Evolutionary conservation across 1,140 invertebrate genomes (phyloP).

Genomic region (Melitaea cinxia): DNA sequence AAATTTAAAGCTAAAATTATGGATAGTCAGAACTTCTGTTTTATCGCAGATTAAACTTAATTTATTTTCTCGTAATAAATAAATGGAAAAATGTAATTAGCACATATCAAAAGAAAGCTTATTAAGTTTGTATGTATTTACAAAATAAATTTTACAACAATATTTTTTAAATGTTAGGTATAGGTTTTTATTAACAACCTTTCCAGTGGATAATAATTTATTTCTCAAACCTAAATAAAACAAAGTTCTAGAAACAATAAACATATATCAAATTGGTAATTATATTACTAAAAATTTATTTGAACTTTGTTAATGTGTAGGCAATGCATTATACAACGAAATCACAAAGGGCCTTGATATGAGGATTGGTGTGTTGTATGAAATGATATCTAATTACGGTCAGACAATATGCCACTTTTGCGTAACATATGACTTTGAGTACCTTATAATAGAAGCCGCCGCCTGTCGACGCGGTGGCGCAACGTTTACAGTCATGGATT

Average conservation of each 20-base stretch:
- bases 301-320: slow-evolving; percentile 14
- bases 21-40: slow-evolving; percentile 39
- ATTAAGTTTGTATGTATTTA: too few species aligned
- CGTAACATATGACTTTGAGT: background rate
- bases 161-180: too few species aligned
- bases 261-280: slow-evolving; percentile 1
- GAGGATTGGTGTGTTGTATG: slow-evolving; percentile 11
- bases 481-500: too few species aligned
- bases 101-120: too few species aligned
- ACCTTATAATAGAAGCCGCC: background rate
- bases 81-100: background rate
- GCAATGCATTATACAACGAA: slow-evolving; percentile 14
- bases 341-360: slow-evolving; percentile 9
- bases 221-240: background rate
- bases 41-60: slow-evolving; percentile 18
- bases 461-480: too few species aligned
- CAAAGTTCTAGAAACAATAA: background rate
- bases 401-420: background rate
- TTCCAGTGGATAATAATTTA: too few species aligned
- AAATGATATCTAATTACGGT: slow-evolving; percentile 20
- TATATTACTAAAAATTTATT: slow-evolving; percentile 26
- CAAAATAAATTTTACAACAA: too few species aligned
- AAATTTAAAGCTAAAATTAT: slow-evolving; percentile 31
- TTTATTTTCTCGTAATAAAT: background rate
- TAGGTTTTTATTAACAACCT: too few species aligned